Conservation (phyloP, 2,888 invertebrate genomes). For the Drosophila parthenogenetica region DNA sequence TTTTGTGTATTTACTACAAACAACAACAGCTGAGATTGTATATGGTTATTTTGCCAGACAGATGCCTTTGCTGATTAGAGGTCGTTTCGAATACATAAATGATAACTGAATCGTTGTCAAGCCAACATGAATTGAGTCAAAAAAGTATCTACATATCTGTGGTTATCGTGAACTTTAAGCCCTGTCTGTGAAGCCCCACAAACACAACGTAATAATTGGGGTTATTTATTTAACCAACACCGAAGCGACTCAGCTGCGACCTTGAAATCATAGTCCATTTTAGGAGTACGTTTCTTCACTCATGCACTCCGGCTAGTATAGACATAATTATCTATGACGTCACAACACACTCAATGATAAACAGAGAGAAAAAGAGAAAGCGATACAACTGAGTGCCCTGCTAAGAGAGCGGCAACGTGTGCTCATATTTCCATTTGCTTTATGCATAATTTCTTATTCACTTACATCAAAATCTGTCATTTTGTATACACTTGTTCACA, state of each 20-base stretch:
- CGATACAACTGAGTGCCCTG: constrained; percentile 6
- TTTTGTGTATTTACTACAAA: neutral
- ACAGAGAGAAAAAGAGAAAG: constrained; percentile 35
- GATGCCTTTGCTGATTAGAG: constrained; percentile 48
- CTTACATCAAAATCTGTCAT: constrained; percentile 77
- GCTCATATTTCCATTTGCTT: neutral
- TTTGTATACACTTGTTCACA: constrained; percentile 33
- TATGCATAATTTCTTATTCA: constrained; percentile 24
- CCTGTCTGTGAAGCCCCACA: constrained; percentile 29
- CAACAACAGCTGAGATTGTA: constrained; percentile 5
- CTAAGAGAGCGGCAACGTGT: constrained; percentile 2
- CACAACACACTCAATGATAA: constrained; percentile 42
- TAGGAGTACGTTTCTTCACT: constrained; percentile 13
- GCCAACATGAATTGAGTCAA: neutral
- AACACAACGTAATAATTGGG: constrained; percentile 29
- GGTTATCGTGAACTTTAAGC: constrained; percentile 15
- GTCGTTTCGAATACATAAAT: constrained; percentile 14
- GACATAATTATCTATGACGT: constrained; percentile 55
- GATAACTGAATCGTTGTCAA: neutral
- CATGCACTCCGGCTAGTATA: neutral
- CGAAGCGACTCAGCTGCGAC: constrained; percentile 33
- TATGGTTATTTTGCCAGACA: constrained; percentile 3
- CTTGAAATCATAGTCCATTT: constrained; percentile 37
- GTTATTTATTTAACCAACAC: constrained; percentile 22
- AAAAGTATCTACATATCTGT: constrained; percentile 3